These are phyloP conservation scores for Virgularia gustaviana DNA, from an alignment of 92 coral and sea anemone genomes.

Conservation along the genomic window DNA sequence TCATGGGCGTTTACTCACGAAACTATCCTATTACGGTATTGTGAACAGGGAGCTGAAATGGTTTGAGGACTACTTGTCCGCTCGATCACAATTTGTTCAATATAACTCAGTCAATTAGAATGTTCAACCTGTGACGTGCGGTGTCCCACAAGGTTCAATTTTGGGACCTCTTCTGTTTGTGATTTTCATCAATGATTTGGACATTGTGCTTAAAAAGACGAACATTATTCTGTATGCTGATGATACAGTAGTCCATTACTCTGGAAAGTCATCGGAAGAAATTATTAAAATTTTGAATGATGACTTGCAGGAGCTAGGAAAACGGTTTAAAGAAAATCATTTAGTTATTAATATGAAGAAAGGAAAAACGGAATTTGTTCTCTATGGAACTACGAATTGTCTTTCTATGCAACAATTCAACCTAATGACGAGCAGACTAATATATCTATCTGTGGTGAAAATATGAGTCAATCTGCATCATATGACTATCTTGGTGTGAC, in stretches of 20 bases:
- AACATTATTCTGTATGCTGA: not conserved
- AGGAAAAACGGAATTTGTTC: not conserved
- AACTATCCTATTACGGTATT: conserved; percentile 5
- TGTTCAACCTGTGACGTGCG: not conserved
- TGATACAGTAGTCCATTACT: not conserved
- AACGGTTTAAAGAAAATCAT: not conserved
- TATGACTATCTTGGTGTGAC: conserved; percentile 11
- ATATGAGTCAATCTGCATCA: conserved; percentile 5
- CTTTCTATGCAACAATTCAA: not conserved
- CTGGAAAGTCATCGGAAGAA: not conserved
- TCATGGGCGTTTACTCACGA: conserved; percentile 12
- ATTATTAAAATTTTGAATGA: not conserved
- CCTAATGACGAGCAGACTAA: not conserved
- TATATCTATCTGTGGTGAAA: not conserved
- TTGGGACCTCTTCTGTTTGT: not conserved
- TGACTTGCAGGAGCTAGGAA: not conserved
- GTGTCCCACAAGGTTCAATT: not conserved
- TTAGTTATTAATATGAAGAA: conserved; percentile 6
- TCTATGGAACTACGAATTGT: not conserved
- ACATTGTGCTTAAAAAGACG: not conserved
- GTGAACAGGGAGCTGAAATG: conserved; percentile 13
- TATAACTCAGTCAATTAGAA: not conserved
- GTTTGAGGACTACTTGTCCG: not conserved
- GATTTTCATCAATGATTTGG: conserved; percentile 5
- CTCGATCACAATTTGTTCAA: conserved; percentile 6